These are phyloP conservation scores for Ptychobarbus kaznakovi DNA, from an alignment of 2,797 vertebrate species.

Conservation along the genomic window DNA sequence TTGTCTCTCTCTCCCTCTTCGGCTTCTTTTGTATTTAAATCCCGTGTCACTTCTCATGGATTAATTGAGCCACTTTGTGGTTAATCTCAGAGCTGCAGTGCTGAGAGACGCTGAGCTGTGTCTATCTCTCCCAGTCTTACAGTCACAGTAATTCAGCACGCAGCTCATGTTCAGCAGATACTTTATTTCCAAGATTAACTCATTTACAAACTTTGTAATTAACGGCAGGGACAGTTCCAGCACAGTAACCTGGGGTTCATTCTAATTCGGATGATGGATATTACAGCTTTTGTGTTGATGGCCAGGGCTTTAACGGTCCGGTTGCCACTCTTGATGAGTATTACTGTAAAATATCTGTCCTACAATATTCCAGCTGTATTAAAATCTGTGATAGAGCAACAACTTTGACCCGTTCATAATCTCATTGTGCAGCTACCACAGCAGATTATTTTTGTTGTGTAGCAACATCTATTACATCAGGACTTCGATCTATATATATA, in stretches of 20 bases:
- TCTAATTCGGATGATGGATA: slow-evolving; percentile 3
- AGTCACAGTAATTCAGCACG: slow-evolving; percentile 26
- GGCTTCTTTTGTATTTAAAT: slow-evolving; percentile 78
- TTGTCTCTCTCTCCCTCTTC: slow-evolving; percentile 66
- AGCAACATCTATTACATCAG: too few relatives aligned
- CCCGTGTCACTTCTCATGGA: slow-evolving; percentile 80
- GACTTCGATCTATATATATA: too few relatives aligned
- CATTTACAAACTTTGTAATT: slow-evolving; percentile 25
- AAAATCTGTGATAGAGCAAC: background rate
- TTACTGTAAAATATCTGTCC: background rate
- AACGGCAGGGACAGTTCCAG: slow-evolving; percentile 19
- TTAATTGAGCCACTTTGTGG: slow-evolving; percentile 81
- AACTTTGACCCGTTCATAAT: background rate
- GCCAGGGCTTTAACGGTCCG: background rate
- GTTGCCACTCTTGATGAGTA: too few relatives aligned
- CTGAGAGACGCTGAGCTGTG: slow-evolving; percentile 68
- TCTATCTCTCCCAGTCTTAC: slow-evolving; percentile 35
- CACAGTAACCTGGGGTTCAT: slow-evolving; percentile 17
- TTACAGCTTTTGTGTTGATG: background rate
- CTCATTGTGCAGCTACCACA: background rate
- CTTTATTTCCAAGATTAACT: slow-evolving; percentile 41
- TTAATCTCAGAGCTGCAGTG: slow-evolving; percentile 82
- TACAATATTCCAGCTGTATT: background rate
- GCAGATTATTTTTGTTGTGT: background rate
- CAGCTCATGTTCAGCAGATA: slow-evolving; percentile 23